phyloP scores from a whole-genome alignment of 1,140 invertebrate genomes.

The Drosophila sechellia region DNA sequence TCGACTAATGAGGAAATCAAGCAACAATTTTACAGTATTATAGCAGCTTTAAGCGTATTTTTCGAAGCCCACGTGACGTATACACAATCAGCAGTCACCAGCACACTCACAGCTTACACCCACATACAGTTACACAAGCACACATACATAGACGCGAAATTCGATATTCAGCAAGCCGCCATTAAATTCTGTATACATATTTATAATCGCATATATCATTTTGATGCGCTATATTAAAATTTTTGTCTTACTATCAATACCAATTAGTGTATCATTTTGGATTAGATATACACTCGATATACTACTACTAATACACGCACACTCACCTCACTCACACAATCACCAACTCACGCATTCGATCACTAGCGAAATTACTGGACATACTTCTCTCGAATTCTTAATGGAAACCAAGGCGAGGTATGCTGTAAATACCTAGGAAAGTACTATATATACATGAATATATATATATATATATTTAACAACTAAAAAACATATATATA shows the following conservation, averaged over 20 bases:
- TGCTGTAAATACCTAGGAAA: conserved; percentile 54
- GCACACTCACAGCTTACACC: conserved; percentile 37
- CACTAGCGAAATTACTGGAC: conserved; percentile 47
- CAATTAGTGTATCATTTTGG: conserved; percentile 54
- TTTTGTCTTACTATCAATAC: conserved; percentile 49
- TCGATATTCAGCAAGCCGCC: conserved; percentile 26
- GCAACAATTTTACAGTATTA: conserved; percentile 82
- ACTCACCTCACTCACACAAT: conserved; percentile 30
- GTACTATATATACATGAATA: conserved; percentile 53
- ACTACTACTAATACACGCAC: conserved; percentile 41
- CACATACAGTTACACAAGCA: conserved; percentile 24
- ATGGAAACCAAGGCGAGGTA: conserved; percentile 39
- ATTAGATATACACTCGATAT: conserved; percentile 44
- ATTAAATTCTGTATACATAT: conserved; percentile 27
- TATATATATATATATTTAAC: conserved; percentile 52
- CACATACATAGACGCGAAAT: conserved; percentile 36
- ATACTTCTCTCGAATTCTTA: conserved; percentile 58
- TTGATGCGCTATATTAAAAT: conserved; percentile 56
- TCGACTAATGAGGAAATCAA: conserved; percentile 37
- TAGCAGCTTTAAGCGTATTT: conserved; percentile 80
- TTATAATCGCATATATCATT: conserved; percentile 58
- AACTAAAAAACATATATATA: conserved; percentile 75
- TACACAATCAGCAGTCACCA: conserved; percentile 73
- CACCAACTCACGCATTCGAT: conserved; percentile 26
- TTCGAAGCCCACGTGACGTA: conserved; percentile 78